phyloP scores from a whole-genome alignment of 2,113 vertebrate species.

The Pelecanus crispus region DNA sequence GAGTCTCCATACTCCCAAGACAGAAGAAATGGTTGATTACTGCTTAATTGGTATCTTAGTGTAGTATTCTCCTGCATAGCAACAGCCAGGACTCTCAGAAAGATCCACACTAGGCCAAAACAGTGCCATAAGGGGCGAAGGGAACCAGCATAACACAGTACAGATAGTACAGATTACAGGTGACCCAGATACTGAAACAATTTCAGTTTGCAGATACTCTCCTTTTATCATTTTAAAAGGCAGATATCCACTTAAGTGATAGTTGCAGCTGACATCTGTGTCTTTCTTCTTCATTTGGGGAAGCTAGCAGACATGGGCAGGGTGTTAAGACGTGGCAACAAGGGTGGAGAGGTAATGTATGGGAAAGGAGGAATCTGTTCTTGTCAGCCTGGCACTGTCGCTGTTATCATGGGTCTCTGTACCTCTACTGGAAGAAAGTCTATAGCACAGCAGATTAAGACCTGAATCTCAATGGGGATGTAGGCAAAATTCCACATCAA shows the following conservation, averaged over 20 bases:
- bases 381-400: not conserved
- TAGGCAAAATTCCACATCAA: not conserved
- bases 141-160: not conserved
- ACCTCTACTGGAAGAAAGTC: not conserved
- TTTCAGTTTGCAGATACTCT: not conserved
- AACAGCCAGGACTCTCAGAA: not conserved
- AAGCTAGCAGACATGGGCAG: not conserved
- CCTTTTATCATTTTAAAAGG: not conserved
- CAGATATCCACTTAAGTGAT: not conserved
- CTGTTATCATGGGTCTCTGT: not conserved
- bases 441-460: not conserved
- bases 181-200: not conserved
- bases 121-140: not conserved
- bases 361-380: not conserved
- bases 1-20: not conserved
- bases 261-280: not conserved
- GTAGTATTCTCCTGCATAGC: not conserved
- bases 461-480: not conserved
- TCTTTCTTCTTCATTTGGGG: not conserved
- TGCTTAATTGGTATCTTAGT: not conserved
- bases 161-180: not conserved
- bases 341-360: not conserved
- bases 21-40: not conserved
- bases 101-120: not conserved
- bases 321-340: not conserved